These are phyloP conservation scores for Sipunculus nudus DNA, from an alignment of 2,888 invertebrate species.

Conservation along the genomic window DNA sequence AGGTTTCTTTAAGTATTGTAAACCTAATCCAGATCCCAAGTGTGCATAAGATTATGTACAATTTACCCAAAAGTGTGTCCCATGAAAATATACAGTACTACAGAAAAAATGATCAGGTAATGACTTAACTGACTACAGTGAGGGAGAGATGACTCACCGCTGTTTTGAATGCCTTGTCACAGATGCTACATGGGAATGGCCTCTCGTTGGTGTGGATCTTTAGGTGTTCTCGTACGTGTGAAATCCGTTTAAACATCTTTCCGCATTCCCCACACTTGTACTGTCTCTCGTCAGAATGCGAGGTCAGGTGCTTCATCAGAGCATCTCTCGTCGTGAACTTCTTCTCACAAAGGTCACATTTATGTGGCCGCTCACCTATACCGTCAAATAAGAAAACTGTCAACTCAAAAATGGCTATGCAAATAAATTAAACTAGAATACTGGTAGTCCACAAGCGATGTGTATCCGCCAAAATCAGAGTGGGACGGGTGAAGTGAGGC, in stretches of 20 bases:
- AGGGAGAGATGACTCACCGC: constrained; percentile 49
- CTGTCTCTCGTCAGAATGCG: constrained; percentile 55
- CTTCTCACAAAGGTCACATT: constrained; percentile 54
- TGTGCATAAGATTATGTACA: too few relatives aligned
- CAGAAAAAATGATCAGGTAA: too few relatives aligned
- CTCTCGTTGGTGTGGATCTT: constrained; percentile 57
- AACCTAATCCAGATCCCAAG: too few relatives aligned
- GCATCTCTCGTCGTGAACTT: constrained; percentile 58
- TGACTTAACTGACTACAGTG: too few relatives aligned
- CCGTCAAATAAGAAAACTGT: too few relatives aligned
- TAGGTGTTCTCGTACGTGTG: constrained; percentile 62
- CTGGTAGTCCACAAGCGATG: too few relatives aligned
- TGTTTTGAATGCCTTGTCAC: constrained; percentile 61
- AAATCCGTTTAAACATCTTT: constrained; percentile 62
- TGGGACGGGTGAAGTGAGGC: too few relatives aligned
- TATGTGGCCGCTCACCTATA: constrained; percentile 56
- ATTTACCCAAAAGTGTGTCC: too few relatives aligned
- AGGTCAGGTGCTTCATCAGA: constrained; percentile 56
- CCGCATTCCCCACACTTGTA: constrained; percentile 65
- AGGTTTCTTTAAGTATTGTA: too few relatives aligned
- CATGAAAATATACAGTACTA: too few relatives aligned
- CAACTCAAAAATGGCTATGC: background rate
- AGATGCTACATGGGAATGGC: constrained; percentile 55
- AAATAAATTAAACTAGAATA: too few relatives aligned
- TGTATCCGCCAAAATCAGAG: too few relatives aligned